A percentile compares a stretch with the other conserved stretches of the same genome.
These are phyloP conservation scores for Antitype chi DNA, from an alignment of 2,888 invertebrate genomes.

Conservation along the genomic window DNA sequence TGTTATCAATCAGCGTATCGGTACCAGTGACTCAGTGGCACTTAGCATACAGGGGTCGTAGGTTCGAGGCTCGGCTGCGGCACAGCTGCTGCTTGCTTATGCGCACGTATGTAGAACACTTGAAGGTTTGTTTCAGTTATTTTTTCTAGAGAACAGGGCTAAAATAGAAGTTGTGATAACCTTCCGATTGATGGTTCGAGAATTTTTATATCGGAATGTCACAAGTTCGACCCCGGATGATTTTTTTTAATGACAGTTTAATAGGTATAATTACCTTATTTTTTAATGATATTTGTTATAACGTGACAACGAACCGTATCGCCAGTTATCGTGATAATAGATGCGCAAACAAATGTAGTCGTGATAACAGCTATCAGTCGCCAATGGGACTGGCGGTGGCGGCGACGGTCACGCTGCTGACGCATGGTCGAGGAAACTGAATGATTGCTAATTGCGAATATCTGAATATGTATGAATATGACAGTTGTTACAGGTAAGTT, in stretches of 20 bases:
- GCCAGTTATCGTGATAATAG: conserved; percentile 29
- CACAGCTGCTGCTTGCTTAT: conserved; percentile 55
- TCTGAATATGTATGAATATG: conserved; percentile 1
- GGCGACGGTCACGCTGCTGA: conserved; percentile 2
- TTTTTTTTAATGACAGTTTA: neutral
- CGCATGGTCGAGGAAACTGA: neutral
- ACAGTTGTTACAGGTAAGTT: neutral
- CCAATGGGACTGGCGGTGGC: conserved; percentile 17
- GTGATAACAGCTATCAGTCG: conserved; percentile 53
- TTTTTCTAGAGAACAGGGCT: conserved; percentile 5
- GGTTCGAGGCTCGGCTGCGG: conserved; percentile 71
- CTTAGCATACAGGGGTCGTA: conserved; percentile 80
- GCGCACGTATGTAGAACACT: conserved; percentile 48
- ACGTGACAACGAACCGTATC: conserved; percentile 21
- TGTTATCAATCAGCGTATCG: conserved; percentile 49
- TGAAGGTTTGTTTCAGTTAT: conserved; percentile 36
- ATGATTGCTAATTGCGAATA: neutral
- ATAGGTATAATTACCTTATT: conserved; percentile 27
- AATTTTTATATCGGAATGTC: neutral
- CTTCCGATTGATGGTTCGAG: neutral
- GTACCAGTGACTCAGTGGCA: conserved; percentile 71
- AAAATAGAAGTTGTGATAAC: conserved; percentile 9
- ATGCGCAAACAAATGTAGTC: conserved; percentile 25
- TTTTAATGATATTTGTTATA: conserved; percentile 10
- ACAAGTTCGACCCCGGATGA: conserved; percentile 16